Percentiles rank a stretch among this genome's conserved stretches.
Evolutionary conservation across 2,888 invertebrate species (phyloP).

Genomic region (Neuroscelio doddi): DNA sequence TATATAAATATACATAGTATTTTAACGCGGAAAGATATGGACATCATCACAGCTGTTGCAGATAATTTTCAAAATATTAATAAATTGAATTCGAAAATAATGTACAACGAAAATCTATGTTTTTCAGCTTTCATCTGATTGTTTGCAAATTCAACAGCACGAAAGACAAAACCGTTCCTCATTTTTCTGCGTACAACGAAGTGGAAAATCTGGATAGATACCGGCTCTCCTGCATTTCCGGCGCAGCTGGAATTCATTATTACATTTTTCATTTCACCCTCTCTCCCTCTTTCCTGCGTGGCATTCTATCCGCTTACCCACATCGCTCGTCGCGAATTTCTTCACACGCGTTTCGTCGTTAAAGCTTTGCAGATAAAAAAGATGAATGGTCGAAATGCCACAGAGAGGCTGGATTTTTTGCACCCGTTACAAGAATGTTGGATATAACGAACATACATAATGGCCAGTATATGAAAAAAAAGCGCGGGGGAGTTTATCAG

Average conservation of each 20-base stretch:
- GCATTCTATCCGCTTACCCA: conserved; percentile 21
- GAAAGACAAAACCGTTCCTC: conserved; percentile 7
- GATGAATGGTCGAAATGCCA: conserved; percentile 15
- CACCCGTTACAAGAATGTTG: no score
- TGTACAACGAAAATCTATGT: no score
- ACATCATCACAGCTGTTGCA: not conserved
- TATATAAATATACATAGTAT: conserved; percentile 4
- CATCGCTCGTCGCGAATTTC: not conserved
- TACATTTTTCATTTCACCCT: conserved; percentile 39
- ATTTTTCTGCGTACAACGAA: conserved; percentile 19
- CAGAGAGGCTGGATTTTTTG: not conserved
- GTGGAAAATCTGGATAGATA: conserved; percentile 28
- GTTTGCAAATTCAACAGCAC: no score
- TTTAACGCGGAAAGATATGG: conserved; percentile 33
- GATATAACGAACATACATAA: no score
- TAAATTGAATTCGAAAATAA: no score
- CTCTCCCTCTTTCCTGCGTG: conserved; percentile 22
- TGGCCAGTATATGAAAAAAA: no score
- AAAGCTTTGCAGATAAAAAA: conserved; percentile 19
- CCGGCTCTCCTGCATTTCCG: conserved; percentile 23
- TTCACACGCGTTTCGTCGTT: no score
- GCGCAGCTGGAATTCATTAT: conserved; percentile 43
- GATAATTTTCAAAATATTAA: no score
- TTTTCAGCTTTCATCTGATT: no score
- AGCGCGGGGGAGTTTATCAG: no score